A percentile compares a stretch with the other conserved stretches of the same genome.
Conservation (phyloP, 2,113 vertebrate species). For the Dendropsophus ebraccatus region DNA sequence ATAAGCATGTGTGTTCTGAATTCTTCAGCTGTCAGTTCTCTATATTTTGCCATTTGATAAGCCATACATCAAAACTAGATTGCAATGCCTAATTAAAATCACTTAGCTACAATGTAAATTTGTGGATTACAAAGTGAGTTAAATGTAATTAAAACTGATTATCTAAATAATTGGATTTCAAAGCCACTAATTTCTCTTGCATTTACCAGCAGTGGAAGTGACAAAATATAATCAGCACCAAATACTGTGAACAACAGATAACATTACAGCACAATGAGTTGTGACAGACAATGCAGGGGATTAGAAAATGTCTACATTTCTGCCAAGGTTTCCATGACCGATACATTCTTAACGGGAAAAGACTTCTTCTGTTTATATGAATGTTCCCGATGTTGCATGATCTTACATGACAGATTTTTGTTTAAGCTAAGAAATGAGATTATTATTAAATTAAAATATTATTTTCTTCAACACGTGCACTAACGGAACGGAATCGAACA, state of each 20-base stretch:
- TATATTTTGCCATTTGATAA: slow-evolving; percentile 60
- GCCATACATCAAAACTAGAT: slow-evolving; percentile 59
- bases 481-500: not conserved
- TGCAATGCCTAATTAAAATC: slow-evolving; percentile 62
- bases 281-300: slow-evolving; percentile 63
- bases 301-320: slow-evolving; percentile 27
- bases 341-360: not conserved
- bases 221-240: slow-evolving; percentile 66
- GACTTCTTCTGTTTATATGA: not conserved
- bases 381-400: not conserved
- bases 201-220: slow-evolving; percentile 66
- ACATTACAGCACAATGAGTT: slow-evolving; percentile 68
- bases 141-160: slow-evolving; percentile 70
- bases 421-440: too few relatives aligned
- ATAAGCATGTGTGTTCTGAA: slow-evolving; percentile 40
- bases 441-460: too few relatives aligned
- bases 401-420: not conserved
- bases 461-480: not conserved
- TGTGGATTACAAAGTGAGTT: slow-evolving; percentile 66
- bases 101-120: slow-evolving; percentile 68
- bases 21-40: slow-evolving; percentile 57
- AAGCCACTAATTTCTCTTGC: slow-evolving; percentile 66
- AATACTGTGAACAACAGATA: slow-evolving; percentile 66
- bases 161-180: slow-evolving; percentile 71
- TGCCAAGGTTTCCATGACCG: slow-evolving; percentile 6